Percentiles rank a stretch among this genome's conserved stretches.
Conservation (phyloP, 2,113 vertebrate genomes). For the Sula dactylatra region DNA sequence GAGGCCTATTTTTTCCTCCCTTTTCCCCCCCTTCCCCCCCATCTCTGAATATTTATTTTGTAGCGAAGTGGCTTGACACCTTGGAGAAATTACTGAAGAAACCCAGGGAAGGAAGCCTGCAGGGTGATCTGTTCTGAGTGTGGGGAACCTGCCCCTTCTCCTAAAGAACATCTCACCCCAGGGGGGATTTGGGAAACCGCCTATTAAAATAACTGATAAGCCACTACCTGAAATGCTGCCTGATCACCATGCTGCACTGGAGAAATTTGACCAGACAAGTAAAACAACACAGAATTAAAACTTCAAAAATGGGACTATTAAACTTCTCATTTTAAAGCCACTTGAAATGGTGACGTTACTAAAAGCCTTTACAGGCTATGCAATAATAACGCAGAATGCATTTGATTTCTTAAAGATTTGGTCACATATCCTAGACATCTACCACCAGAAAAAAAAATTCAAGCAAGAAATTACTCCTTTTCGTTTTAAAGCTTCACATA, state of each 20-base stretch:
- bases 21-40: neutral
- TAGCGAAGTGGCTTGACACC: constrained; percentile 75
- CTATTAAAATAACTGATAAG: constrained; percentile 83
- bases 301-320: neutral
- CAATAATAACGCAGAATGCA: neutral
- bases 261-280: constrained; percentile 80
- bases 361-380: neutral
- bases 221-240: constrained; percentile 79
- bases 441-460: neutral
- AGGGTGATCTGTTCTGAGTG: constrained; percentile 75
- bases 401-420: neutral
- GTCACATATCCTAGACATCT: neutral
- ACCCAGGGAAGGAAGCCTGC: constrained; percentile 75
- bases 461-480: neutral
- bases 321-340: neutral
- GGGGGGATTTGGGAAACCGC: constrained; percentile 80
- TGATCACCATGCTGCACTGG: constrained; percentile 74
- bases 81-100: constrained; percentile 81
- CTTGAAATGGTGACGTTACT: neutral
- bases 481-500: neutral
- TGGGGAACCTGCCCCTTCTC: constrained; percentile 75
- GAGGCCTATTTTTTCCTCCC: constrained; percentile 31
- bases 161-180: constrained; percentile 77
- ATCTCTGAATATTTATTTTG: constrained; percentile 82
- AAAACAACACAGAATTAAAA: neutral